These are phyloP conservation scores for Gonocerus acuteangulatus DNA, from an alignment of 2,888 invertebrate genomes.

Conservation along the genomic window DNA sequence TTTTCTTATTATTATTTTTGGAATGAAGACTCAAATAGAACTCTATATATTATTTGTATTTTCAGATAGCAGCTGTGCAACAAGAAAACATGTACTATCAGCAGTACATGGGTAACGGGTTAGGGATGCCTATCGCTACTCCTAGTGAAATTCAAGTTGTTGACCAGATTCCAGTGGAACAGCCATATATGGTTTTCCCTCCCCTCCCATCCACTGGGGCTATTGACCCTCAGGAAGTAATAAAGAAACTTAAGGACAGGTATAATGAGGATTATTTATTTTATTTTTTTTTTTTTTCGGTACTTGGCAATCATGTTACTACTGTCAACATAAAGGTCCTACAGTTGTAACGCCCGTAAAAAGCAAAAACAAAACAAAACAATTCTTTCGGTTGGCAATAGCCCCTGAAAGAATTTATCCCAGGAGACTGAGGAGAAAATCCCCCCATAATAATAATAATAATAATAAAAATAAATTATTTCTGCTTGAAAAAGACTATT, in stretches of 20 bases:
- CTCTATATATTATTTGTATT: too few species aligned
- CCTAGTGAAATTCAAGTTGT: conserved; percentile 20
- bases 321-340: not conserved
- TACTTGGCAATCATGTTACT: not conserved
- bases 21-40: too few species aligned
- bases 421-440: too few species aligned
- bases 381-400: too few species aligned
- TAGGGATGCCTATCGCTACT: not conserved
- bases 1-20: too few species aligned
- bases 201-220: conserved; percentile 37
- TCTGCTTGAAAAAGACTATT: too few species aligned
- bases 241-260: conserved; percentile 44
- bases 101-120: conserved; percentile 40
- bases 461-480: too few species aligned
- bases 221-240: conserved; percentile 39
- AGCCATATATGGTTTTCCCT: conserved; percentile 27
- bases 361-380: too few species aligned
- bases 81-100: conserved; percentile 47
- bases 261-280: conserved; percentile 34
- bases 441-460: too few species aligned
- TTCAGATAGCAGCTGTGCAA: conserved; percentile 46
- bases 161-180: conserved; percentile 2
- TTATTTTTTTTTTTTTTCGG: not conserved
- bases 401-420: too few species aligned
- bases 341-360: too few species aligned